These are phyloP conservation scores for Meghimatium bilineatum DNA, from an alignment of 2,888 invertebrate species.

Conservation along the genomic window DNA sequence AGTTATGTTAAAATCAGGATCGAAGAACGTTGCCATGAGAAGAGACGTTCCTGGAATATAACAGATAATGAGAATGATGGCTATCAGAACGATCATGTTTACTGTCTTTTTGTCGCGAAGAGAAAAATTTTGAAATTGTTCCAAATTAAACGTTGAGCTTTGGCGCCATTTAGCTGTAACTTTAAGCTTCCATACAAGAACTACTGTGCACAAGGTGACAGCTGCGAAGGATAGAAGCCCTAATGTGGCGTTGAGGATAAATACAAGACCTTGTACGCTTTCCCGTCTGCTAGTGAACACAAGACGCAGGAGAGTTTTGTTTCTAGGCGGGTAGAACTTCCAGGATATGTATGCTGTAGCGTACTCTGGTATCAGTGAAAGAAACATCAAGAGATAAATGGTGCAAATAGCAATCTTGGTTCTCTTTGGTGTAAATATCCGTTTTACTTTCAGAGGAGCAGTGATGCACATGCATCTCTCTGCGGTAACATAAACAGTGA, in stretches of 20 bases:
- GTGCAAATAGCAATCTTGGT: conserved; percentile 11
- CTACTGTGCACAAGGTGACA: conserved; percentile 1
- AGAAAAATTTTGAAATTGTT: not conserved
- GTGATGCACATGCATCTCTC: conserved; percentile 29
- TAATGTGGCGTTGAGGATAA: conserved; percentile 13
- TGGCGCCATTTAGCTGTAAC: conserved; percentile 23
- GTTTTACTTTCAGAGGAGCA: conserved; percentile 13
- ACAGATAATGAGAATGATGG: conserved; percentile 28
- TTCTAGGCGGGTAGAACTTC: conserved; percentile 21
- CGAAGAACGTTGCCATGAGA: conserved; percentile 11
- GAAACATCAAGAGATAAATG: conserved; percentile 14
- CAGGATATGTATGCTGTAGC: conserved; percentile 23
- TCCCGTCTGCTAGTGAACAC: not conserved
- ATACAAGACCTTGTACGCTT: not conserved
- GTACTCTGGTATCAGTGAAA: conserved; percentile 16
- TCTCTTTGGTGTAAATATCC: conserved; percentile 22
- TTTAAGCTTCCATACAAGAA: conserved; percentile 14
- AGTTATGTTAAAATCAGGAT: conserved; percentile 16
- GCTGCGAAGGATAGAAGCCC: conserved; percentile 18
- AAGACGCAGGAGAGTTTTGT: conserved; percentile 26
- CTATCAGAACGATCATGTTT: conserved; percentile 26
- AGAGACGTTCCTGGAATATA: conserved; percentile 8
- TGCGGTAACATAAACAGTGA: conserved; percentile 12
- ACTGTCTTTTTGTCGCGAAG: conserved; percentile 33
- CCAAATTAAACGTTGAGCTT: conserved; percentile 5